Base-by-base conservation (phyloP, 2,888 invertebrate genomes). In the Caenorhabditis angaria region DNA sequence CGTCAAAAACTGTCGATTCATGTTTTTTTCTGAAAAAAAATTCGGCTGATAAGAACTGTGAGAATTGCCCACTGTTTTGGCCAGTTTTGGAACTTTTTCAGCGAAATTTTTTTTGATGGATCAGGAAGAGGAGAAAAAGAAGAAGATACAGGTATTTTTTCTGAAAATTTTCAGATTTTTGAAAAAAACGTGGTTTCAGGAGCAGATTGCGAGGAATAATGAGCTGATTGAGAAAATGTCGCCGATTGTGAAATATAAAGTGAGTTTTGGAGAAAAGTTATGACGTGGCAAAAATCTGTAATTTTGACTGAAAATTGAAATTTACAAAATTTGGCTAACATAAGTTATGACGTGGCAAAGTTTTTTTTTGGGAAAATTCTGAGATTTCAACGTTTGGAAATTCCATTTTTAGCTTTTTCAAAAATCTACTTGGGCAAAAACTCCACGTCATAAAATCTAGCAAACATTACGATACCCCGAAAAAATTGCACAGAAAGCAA, bases 141-240 rank as follows among this genome's bases (percentile, higher is more conserved):
- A 54, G 18, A 54, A 54, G 10, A 27, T 4, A 27, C 18, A 27
- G 22, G 18, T 18, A 27, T n/a, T 51, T 20, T 51, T 24, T 51
- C 20, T 24, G 22, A 51, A 12, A 24, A 12, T 12, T 51, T 51
- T 20, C 6, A 10, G n/a, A 5, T 18, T 4, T n/a, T 35, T 14
- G 8, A n/a, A n/a, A n/a, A n/a, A n/a, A n/a, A n/a, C n/a, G n/a
- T n/a, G 53, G 20, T 59, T 20, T 25, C 48, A 56, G 24, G 66
- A 48, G 2, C 71, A 72, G 48, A 72, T 72, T 20, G 61, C 61
- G 12, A 35, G 71, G 27, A 72, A 64, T 25, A 72, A 72, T 25
- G 71, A 72, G 24, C 64, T 63, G 71, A 72, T 72, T 24, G 71
- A 72, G 25, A 72, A 72, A 47, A 72, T 72, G 71, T 72, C 71